phyloP scores from a whole-genome alignment of 2,797 vertebrate species.

The Coranthus polyacanthus region DNA sequence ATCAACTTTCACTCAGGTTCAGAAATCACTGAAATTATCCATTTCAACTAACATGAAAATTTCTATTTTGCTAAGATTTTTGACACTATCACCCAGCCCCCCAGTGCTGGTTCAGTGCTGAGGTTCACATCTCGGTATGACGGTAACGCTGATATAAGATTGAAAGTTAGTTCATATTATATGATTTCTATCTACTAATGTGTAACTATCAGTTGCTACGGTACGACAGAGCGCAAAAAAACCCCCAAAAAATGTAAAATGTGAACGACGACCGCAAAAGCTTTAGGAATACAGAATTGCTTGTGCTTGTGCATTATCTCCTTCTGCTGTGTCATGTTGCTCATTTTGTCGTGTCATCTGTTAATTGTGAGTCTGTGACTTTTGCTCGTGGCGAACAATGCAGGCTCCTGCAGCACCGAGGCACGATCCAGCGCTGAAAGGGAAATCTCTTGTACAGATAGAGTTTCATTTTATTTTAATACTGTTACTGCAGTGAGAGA shows the following conservation, averaged over 20 bases:
- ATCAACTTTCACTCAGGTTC: too few relatives aligned
- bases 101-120: too few relatives aligned
- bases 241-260: background rate
- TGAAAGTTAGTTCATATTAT: too few relatives aligned
- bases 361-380: conserved; percentile 45
- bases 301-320: conserved; percentile 25
- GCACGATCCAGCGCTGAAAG: conserved; percentile 5
- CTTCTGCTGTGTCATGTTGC: conserved; percentile 42
- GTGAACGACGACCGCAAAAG: conserved; percentile 2
- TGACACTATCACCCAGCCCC: too few relatives aligned
- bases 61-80: too few relatives aligned
- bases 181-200: too few relatives aligned
- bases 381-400: conserved; percentile 16
- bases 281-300: background rate
- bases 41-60: too few relatives aligned
- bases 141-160: too few relatives aligned
- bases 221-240: background rate
- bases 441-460: conserved; percentile 28
- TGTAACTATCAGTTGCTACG: too few relatives aligned
- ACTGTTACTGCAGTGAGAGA: conserved; percentile 21
- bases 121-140: too few relatives aligned
- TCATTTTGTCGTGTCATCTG: conserved; percentile 13
- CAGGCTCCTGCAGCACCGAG: conserved; percentile 23
- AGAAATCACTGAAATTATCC: too few relatives aligned
- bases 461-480: conserved; percentile 25